A percentile compares a stretch with the other conserved stretches of the same genome.
These are phyloP conservation scores for Bradypus variegatus DNA, from an alignment of 2,797 vertebrate genomes.

Conservation along the genomic window DNA sequence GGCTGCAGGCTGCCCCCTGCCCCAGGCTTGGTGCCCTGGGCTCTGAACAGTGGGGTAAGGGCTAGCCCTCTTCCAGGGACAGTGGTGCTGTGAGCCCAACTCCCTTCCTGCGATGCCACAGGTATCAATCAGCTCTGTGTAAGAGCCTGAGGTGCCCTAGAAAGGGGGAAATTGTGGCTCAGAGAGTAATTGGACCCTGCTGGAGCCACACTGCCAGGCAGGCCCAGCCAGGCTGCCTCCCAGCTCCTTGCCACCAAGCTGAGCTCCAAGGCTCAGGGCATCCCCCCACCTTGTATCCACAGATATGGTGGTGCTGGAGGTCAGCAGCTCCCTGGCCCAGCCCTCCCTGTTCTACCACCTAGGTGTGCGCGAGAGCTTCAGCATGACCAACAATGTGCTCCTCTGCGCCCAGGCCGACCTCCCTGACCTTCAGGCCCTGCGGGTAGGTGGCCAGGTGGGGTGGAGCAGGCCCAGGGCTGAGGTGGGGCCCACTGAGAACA, in stretches of 20 bases:
- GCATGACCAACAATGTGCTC: slow-evolving; percentile 90
- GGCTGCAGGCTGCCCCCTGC: background rate
- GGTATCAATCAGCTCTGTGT: background rate
- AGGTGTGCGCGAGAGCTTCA: slow-evolving; percentile 89
- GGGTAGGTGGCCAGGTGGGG: slow-evolving; percentile 72
- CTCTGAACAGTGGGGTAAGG: background rate
- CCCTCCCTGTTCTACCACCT: slow-evolving; percentile 92
- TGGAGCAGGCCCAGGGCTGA: background rate
- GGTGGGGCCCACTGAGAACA: background rate
- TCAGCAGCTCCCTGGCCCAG: slow-evolving; percentile 84
- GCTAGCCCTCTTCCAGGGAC: background rate
- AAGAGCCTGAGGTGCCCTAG: background rate
- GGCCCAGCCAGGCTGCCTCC: background rate
- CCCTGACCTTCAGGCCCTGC: slow-evolving; percentile 79
- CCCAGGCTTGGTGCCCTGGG: background rate
- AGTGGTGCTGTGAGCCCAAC: background rate
- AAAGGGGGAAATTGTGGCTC: background rate
- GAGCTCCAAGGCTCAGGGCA: background rate
- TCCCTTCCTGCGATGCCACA: background rate
- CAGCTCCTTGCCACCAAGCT: background rate
- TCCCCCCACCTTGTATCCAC: background rate
- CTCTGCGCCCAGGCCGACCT: slow-evolving; percentile 84
- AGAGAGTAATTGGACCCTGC: background rate
- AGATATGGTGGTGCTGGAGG: slow-evolving; percentile 91
- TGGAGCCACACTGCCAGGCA: background rate